Evolutionary conservation across 2,797 vertebrate species (phyloP).

Genomic region (Discoglossus pictus): DNA sequence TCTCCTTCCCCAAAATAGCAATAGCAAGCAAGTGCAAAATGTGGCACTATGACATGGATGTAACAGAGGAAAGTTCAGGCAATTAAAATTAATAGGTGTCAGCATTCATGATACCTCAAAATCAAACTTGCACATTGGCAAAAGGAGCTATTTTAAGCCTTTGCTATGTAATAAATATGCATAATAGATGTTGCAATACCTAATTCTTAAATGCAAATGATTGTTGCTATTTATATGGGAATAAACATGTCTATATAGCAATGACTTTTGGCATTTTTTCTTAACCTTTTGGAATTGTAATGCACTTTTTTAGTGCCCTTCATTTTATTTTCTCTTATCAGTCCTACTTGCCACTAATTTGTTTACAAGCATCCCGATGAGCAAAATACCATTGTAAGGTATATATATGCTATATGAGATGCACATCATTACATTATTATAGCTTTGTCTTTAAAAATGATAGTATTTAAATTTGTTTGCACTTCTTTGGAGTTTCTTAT

Average conservation of each 20-base stretch:
- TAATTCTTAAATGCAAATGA: conserved; percentile 27
- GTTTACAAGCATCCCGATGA: too few species aligned
- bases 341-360: too few species aligned
- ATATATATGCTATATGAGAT: too few species aligned
- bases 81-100: conserved; percentile 53
- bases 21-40: conserved; percentile 40
- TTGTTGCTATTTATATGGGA: conserved; percentile 33
- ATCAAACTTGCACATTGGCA: conserved; percentile 28
- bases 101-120: conserved; percentile 38
- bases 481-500: too few species aligned
- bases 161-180: conserved; percentile 34
- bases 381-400: too few species aligned
- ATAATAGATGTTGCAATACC: conserved; percentile 22
- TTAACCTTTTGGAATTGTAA: too few species aligned
- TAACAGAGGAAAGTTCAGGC: conserved; percentile 44
- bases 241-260: not conserved
- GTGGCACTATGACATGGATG: conserved; percentile 49
- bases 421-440: too few species aligned
- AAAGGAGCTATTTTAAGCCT: conserved; percentile 44
- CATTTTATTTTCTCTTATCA: too few species aligned
- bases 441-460: too few species aligned
- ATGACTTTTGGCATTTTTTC: too few species aligned
- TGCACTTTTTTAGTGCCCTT: too few species aligned
- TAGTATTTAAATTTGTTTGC: too few species aligned
- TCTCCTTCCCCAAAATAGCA: conserved; percentile 42